Evolutionary conservation across 2,888 invertebrate genomes (phyloP).

Genomic region (Xanthorhoe designata): DNA sequence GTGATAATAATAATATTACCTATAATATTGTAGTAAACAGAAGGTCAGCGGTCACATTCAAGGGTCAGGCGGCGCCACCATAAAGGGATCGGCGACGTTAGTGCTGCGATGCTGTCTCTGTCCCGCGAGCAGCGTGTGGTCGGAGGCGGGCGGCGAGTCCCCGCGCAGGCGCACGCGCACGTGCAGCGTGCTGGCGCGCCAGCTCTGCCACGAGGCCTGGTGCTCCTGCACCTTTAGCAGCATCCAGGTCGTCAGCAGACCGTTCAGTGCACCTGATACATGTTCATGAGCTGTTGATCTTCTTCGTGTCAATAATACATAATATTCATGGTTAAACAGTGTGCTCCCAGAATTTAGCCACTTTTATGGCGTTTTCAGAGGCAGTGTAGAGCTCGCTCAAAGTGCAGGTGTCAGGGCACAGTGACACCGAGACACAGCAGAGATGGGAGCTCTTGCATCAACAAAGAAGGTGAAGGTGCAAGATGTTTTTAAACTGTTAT

Average conservation of each 20-base stretch:
- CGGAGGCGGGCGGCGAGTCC: constrained; percentile 52
- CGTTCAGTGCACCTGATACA: constrained; percentile 70
- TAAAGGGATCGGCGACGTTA: constrained; percentile 72
- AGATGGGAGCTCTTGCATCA: too few relatives aligned
- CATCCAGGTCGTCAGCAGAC: constrained; percentile 80
- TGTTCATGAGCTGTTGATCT: neutral
- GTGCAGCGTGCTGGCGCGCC: constrained; percentile 79
- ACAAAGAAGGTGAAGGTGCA: too few relatives aligned
- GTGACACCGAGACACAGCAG: too few relatives aligned
- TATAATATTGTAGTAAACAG: neutral
- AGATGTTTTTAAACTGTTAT: too few relatives aligned
- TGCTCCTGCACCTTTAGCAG: constrained; percentile 82
- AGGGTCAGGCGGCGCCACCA: constrained; percentile 55
- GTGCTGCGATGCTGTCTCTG: constrained; percentile 57
- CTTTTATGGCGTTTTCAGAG: too few relatives aligned
- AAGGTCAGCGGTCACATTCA: neutral
- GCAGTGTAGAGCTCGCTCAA: too few relatives aligned
- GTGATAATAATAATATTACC: too few relatives aligned
- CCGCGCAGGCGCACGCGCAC: constrained; percentile 71
- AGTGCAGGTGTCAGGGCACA: too few relatives aligned
- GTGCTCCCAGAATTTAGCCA: too few relatives aligned
- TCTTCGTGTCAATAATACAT: too few relatives aligned
- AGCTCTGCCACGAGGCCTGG: constrained; percentile 78
- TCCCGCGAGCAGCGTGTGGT: constrained; percentile 55
- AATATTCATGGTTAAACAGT: too few relatives aligned